Percentiles rank a stretch among this genome's conserved stretches.
phyloP scores from a whole-genome alignment of 1,140 invertebrate species.

The Formica exsecta region DNA sequence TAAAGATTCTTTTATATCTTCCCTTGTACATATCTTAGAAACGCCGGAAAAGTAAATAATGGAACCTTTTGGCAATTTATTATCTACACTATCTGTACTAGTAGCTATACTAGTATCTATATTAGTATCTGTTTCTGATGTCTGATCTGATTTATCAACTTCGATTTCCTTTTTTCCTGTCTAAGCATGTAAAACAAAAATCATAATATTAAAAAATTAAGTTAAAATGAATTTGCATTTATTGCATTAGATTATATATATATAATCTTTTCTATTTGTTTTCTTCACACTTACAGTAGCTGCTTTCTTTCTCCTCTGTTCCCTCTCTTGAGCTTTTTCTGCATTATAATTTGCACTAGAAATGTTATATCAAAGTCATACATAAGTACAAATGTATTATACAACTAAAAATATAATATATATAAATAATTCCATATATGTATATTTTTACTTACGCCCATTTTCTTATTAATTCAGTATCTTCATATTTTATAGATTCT shows the following conservation, averaged over 20 bases:
- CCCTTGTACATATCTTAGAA: conserved; percentile 88
- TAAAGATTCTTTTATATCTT: conserved; percentile 91
- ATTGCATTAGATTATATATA: not conserved
- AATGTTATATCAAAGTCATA: conserved; percentile 61
- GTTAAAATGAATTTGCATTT: not conserved
- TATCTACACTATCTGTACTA: too few species aligned
- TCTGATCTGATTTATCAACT: conserved; percentile 76
- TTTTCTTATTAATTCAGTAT: conserved; percentile 90
- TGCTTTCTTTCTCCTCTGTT: conserved; percentile 87
- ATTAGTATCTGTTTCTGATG: conserved; percentile 75
- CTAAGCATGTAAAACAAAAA: conserved; percentile 54
- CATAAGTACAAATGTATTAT: not conserved
- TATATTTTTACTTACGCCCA: conserved; percentile 89
- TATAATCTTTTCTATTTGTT: conserved; percentile 50
- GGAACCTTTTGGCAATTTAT: conserved; percentile 89
- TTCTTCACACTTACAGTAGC: conserved; percentile 68
- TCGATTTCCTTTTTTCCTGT: conserved; percentile 72
- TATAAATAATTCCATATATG: not conserved
- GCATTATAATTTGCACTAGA: conserved; percentile 89
- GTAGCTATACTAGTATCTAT: too few species aligned
- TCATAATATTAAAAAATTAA: not conserved
- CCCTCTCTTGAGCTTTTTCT: conserved; percentile 90
- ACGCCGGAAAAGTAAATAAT: conserved; percentile 90
- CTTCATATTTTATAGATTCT: conserved; percentile 91
- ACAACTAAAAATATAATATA: not conserved